Base-by-base conservation (phyloP, 2,888 invertebrate species). In the Nowickia ferox region DNA sequence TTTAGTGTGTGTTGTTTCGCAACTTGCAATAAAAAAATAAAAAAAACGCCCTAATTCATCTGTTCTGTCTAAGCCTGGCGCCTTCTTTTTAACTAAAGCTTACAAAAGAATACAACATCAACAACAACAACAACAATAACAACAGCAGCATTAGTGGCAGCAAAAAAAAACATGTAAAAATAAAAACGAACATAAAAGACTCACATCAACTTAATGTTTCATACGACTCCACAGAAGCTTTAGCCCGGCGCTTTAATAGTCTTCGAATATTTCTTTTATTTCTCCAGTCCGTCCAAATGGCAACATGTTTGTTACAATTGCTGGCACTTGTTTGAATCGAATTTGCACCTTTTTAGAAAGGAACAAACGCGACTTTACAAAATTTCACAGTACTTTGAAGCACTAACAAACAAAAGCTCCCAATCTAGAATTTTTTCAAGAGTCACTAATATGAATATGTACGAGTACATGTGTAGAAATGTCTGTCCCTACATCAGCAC, bases 41-140 rank as follows among this genome's bases (percentile, higher is more conserved):
- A 89, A 90, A 91, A 91, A 91, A 91, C 91, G 91, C 91, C 91
- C 91, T 91, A 89, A 90, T 91, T 91, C 91, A 90, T 91, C 90
- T 90, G 90, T 88, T 89, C 88, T 90, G 90, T 90, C 90, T 81
- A 75, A 51, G 91, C 90, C 90, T 84, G 88, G 88, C 88, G 88
- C 87, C 88, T 87, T 78, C 82, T 76, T 61, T 81, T 80, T 51
- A 87, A 87, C 78, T 86, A 79, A 78, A 63, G 82, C 78, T 82
- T 83, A 79, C 74, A 74, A 79, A 80, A 63, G 71, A 71, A 66
- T 68, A 51, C 48, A 80, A 75, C 72, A 72, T 17, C 53, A 53
- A 75, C 65, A 66, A 13, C 44, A 17, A n/a, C 69, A 44, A 53
- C 19, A 59, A 13, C 63, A 55, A 13, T 38, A 66, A 53, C 42